Evolutionary conservation across 2,888 invertebrate genomes (phyloP).

Genomic region (Clitarchus hookeri): DNA sequence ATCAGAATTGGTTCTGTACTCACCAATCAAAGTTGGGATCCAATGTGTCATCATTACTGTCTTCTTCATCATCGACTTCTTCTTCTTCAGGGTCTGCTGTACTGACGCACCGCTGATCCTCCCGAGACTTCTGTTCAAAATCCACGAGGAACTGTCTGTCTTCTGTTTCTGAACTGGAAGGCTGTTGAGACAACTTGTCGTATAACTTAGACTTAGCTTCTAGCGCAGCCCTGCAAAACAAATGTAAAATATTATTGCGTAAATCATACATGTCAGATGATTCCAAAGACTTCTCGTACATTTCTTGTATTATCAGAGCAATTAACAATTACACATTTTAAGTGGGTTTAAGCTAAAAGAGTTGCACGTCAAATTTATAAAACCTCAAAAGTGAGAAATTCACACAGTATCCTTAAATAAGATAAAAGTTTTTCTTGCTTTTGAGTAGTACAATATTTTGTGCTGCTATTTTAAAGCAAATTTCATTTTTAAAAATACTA

Average conservation of each 20-base stretch:
- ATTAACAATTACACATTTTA: no score
- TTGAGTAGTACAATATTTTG: no score
- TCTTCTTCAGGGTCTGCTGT: constrained; percentile 37
- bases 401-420: no score
- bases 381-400: no score
- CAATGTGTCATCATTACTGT: constrained; percentile 48
- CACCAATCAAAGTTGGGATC: constrained; percentile 51
- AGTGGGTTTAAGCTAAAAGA: not conserved
- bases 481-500: no score
- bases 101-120: constrained; percentile 49
- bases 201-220: constrained; percentile 74
- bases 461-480: no score
- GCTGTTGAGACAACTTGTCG: constrained; percentile 66
- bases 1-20: constrained; percentile 30
- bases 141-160: constrained; percentile 67
- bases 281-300: no score
- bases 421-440: no score
- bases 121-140: constrained; percentile 59
- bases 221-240: constrained; percentile 59
- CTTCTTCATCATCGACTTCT: constrained; percentile 21
- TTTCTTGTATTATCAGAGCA: no score
- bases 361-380: constrained; percentile 15
- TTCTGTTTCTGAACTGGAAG: constrained; percentile 56
- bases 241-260: not conserved
- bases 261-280: not conserved